Evolutionary conservation across 2,888 invertebrate species (phyloP).

Genomic region (Epicampocera succincta): DNA sequence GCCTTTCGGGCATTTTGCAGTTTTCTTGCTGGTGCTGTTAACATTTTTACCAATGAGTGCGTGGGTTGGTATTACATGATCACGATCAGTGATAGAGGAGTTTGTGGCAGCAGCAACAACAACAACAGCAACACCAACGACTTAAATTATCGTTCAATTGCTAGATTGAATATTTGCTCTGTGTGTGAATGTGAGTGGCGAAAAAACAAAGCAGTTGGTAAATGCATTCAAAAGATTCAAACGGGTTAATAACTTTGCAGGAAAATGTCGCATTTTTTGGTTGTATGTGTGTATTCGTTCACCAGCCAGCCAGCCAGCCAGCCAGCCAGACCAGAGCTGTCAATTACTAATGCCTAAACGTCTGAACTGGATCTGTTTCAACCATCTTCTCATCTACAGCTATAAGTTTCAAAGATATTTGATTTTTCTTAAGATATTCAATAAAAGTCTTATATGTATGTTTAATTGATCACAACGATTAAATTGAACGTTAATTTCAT

Average conservation of each 20-base stretch:
- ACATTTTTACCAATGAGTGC: slow-evolving; percentile 73
- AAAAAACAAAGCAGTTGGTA: slow-evolving; percentile 52
- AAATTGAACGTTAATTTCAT: slow-evolving; percentile 3
- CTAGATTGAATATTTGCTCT: slow-evolving; percentile 50
- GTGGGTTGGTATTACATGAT: slow-evolving; percentile 82
- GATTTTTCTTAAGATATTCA: slow-evolving; percentile 48
- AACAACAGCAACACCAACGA: background rate
- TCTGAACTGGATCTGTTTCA: slow-evolving; percentile 50
- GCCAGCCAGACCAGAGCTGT: slow-evolving; percentile 46
- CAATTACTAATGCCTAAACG: slow-evolving; percentile 49
- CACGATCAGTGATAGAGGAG: slow-evolving; percentile 81
- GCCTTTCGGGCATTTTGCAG: slow-evolving; percentile 59
- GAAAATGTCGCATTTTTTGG: slow-evolving; percentile 68
- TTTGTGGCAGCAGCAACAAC: slow-evolving; percentile 52
- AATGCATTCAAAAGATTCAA: slow-evolving; percentile 61
- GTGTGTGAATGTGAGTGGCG: slow-evolving; percentile 38
- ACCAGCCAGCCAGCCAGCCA: slow-evolving; percentile 8
- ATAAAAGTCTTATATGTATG: slow-evolving; percentile 15
- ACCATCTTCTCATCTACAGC: slow-evolving; percentile 51
- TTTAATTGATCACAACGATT: slow-evolving; percentile 43
- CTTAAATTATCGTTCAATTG: slow-evolving; percentile 51
- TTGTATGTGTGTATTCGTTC: slow-evolving; percentile 16
- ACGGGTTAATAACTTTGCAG: slow-evolving; percentile 59
- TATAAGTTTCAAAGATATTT: slow-evolving; percentile 53
- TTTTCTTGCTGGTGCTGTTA: slow-evolving; percentile 44